Evolutionary conservation across 2,113 vertebrate genomes (phyloP).

Genomic region (Lepisosteus oculatus): DNA sequence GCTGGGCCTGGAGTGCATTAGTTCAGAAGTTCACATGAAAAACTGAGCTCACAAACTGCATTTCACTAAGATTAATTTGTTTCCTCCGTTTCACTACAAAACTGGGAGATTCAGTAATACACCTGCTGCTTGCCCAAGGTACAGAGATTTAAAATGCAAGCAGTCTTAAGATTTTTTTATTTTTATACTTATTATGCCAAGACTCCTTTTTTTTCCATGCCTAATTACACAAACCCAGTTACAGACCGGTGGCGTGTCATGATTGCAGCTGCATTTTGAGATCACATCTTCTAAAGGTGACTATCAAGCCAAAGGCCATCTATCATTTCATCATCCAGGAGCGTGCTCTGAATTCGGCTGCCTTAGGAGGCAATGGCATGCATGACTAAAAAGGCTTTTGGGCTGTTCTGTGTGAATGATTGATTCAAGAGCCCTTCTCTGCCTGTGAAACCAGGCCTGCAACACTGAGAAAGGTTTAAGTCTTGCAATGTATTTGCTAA

Average conservation of each 20-base stretch:
- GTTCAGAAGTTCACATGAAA: neutral
- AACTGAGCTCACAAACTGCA: neutral
- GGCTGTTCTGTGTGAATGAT: neutral
- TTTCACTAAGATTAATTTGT: neutral
- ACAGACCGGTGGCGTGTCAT: too few relatives aligned
- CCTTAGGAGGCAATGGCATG: neutral
- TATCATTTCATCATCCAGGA: neutral
- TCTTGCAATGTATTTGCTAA: neutral
- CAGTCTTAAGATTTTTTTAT: too few relatives aligned
- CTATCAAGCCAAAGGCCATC: neutral
- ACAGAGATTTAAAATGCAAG: too few relatives aligned
- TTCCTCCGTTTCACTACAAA: too few relatives aligned
- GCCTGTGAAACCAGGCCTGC: neutral
- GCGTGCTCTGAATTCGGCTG: neutral
- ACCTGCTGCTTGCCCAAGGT: too few relatives aligned
- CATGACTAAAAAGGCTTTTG: neutral
- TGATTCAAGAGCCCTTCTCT: neutral
- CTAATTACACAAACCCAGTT: too few relatives aligned
- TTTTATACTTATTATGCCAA: too few relatives aligned
- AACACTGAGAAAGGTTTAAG: neutral
- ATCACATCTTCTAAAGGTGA: neutral
- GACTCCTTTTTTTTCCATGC: too few relatives aligned
- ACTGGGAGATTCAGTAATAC: too few relatives aligned
- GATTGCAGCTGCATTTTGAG: neutral
- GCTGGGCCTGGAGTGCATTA: neutral